Percentiles rank a stretch among this genome's conserved stretches.
These are phyloP conservation scores for Etheostoma spectabile DNA, from an alignment of 2,113 vertebrate genomes.

Conservation along the genomic window DNA sequence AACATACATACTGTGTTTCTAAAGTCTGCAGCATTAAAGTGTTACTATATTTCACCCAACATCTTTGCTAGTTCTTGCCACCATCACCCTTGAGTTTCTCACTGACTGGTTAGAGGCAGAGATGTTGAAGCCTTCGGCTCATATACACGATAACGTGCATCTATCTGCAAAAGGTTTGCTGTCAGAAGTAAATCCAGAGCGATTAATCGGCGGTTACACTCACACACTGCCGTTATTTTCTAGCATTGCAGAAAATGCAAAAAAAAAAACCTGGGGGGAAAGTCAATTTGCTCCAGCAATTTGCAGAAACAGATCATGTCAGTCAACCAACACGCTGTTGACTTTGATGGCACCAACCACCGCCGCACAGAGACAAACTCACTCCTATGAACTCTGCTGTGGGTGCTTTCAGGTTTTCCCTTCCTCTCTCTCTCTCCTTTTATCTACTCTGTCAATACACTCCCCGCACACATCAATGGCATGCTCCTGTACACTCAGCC, in stretches of 20 bases:
- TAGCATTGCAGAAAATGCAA: slow-evolving; percentile 5
- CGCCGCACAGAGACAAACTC: slow-evolving; percentile 18
- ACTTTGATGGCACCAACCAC: slow-evolving; percentile 45
- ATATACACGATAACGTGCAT: slow-evolving; percentile 19
- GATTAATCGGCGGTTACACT: slow-evolving; percentile 36
- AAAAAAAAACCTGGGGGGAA: slow-evolving; percentile 35
- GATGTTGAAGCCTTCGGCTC: slow-evolving; percentile 9
- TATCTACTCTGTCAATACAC: slow-evolving; percentile 43
- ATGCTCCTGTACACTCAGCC: slow-evolving; percentile 33
- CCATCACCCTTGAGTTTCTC: background rate
- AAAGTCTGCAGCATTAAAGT: background rate
- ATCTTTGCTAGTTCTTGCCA: background rate
- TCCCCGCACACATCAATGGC: slow-evolving; percentile 26
- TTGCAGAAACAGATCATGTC: slow-evolving; percentile 49
- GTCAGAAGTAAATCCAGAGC: slow-evolving; percentile 31
- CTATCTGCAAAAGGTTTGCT: slow-evolving; percentile 38
- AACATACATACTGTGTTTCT: slow-evolving; percentile 2
- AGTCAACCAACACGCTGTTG: slow-evolving; percentile 31
- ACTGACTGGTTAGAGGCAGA: background rate
- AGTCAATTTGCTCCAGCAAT: slow-evolving; percentile 47
- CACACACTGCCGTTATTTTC: slow-evolving; percentile 22
- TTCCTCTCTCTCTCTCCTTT: slow-evolving; percentile 12
- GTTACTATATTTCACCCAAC: slow-evolving; percentile 1
- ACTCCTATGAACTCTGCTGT: slow-evolving; percentile 21
- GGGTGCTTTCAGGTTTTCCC: slow-evolving; percentile 22